Percentiles rank a stretch among this genome's conserved stretches.
Evolutionary conservation across 2,113 vertebrate genomes (phyloP).

Genomic region (Numenius arquata): DNA sequence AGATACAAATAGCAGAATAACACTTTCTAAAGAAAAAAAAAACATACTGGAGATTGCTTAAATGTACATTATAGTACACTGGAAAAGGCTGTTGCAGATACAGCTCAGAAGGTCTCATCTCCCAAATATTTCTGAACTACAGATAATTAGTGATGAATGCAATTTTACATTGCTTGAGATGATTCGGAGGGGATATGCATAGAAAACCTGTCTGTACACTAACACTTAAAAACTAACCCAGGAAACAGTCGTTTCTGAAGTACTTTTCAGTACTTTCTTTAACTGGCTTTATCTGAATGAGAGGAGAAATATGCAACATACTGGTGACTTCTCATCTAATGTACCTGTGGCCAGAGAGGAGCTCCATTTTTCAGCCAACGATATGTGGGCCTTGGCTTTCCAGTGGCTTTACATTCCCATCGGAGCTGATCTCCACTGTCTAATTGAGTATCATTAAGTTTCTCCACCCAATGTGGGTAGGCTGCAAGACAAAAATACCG

Average conservation of each 20-base stretch:
- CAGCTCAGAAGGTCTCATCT: neutral
- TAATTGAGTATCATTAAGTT: constrained; percentile 91
- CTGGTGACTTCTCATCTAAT: neutral
- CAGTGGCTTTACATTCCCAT: constrained; percentile 93
- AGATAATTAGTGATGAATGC: neutral
- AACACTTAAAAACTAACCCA: neutral
- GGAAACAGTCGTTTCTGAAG: neutral
- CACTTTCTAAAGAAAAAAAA: neutral
- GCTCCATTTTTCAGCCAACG: constrained; percentile 90
- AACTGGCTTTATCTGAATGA: neutral
- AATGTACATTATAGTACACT: neutral
- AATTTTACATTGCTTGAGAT: neutral
- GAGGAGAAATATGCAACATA: neutral
- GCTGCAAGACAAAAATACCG: constrained; percentile 70
- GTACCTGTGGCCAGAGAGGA: constrained; percentile 85
- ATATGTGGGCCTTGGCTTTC: constrained; percentile 90
- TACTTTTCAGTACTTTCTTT: neutral
- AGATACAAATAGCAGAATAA: neutral
- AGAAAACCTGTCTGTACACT: neutral
- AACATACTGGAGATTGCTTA: neutral
- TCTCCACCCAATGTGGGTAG: constrained; percentile 90
- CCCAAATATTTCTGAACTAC: neutral
- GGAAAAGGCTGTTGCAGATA: neutral
- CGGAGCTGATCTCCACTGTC: constrained; percentile 91
- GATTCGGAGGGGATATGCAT: neutral